Conservation (phyloP, 1,140 invertebrate genomes). For the Phenacoccus solenopsis region DNA sequence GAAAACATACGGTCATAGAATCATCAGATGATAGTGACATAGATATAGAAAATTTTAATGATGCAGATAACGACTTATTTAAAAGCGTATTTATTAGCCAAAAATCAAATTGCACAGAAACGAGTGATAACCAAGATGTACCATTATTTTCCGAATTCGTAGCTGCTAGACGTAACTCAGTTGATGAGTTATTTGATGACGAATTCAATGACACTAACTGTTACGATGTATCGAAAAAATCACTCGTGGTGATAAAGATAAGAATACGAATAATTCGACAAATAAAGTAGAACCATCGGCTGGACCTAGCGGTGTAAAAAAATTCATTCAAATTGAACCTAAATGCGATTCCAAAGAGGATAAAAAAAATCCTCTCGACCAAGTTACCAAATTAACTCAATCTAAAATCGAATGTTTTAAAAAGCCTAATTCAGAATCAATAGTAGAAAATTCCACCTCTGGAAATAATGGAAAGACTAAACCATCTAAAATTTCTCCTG, state of each 20-base stretch:
- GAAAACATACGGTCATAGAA: background rate
- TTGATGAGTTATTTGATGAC: background rate
- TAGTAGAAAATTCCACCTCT: too few species aligned
- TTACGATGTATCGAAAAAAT: background rate
- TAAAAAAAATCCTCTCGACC: too few species aligned
- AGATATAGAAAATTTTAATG: background rate
- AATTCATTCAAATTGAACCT: background rate
- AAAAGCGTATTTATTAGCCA: background rate
- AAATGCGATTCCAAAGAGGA: background rate
- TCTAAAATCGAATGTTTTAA: too few species aligned
- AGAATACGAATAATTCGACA: background rate
- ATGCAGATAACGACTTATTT: background rate
- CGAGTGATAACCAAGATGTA: background rate
- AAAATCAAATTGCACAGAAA: background rate
- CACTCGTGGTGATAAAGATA: background rate
- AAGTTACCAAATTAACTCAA: too few species aligned
- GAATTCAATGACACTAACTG: background rate
- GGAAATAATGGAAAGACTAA: background rate
- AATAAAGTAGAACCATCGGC: background rate
- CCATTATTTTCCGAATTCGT: background rate
- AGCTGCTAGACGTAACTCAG: background rate
- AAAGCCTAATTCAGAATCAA: too few species aligned
- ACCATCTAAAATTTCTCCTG: background rate
- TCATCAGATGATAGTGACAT: background rate
- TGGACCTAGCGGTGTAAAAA: background rate